phyloP scores from a whole-genome alignment of 2,888 invertebrate species.

The Neoascia interrupta region DNA sequence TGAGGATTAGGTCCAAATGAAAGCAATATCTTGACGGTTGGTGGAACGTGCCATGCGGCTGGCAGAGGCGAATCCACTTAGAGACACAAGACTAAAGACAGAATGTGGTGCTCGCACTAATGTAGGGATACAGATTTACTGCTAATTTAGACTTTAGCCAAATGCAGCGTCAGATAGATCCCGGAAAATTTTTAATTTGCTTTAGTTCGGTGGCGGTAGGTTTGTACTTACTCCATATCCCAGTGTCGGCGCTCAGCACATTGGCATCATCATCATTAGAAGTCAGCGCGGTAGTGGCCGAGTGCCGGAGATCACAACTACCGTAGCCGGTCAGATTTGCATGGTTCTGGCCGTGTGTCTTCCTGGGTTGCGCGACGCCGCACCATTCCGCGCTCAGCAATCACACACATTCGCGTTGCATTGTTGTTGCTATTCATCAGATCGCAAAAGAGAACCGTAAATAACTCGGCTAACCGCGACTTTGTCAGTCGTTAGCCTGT shows the following conservation, averaged over 20 bases:
- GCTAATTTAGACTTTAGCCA: conserved; percentile 49
- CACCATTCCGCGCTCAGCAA: conserved; percentile 41
- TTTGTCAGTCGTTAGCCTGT: conserved; percentile 68
- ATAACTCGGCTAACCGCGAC: conserved; percentile 67
- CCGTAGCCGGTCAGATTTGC: conserved; percentile 67
- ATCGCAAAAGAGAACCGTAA: conserved; percentile 56
- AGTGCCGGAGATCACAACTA: conserved; percentile 65
- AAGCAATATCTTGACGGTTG: conserved; percentile 13
- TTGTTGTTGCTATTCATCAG: neutral
- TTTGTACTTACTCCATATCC: conserved; percentile 29
- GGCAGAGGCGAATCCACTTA: conserved; percentile 29
- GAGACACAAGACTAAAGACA: conserved; percentile 9
- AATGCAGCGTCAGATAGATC: conserved; percentile 47
- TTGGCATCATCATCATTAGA: conserved; percentile 45
- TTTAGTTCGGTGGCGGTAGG: conserved; percentile 17
- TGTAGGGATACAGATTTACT: conserved; percentile 45
- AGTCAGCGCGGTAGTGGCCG: conserved; percentile 57
- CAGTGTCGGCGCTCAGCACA: conserved; percentile 54
- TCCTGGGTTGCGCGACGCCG: conserved; percentile 67
- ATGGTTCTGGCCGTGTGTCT: conserved; percentile 52
- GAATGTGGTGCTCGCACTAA: conserved; percentile 30
- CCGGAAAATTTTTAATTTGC: conserved; percentile 58
- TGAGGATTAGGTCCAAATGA: conserved; percentile 15
- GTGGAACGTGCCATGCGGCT: conserved; percentile 50
- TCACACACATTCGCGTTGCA: conserved; percentile 53